Percentiles rank a stretch among this genome's conserved stretches.
Conservation (phyloP, 1,140 invertebrate genomes). For the Diachasmimorpha longicaudata region DNA sequence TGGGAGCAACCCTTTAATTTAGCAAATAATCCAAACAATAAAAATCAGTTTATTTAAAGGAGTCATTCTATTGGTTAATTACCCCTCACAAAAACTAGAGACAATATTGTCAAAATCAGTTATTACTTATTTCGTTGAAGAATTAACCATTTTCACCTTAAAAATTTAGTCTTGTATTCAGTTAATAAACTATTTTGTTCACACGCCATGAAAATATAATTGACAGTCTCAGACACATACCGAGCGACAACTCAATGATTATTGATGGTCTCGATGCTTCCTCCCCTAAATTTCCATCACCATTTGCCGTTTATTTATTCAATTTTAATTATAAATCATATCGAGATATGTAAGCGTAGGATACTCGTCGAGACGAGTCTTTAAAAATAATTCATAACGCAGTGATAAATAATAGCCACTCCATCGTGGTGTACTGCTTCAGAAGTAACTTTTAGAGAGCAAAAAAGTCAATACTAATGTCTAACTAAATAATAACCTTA, state of each 20-base stretch:
- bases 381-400: not conserved
- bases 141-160: not conserved
- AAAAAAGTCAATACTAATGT: not conserved
- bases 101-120: not conserved
- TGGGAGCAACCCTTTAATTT: not conserved
- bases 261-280: not conserved
- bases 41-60: not conserved
- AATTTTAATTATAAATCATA: slow-evolving; percentile 1
- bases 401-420: not conserved
- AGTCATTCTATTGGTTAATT: not conserved
- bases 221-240: slow-evolving; percentile 21
- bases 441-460: not conserved
- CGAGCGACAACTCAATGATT: slow-evolving; percentile 2
- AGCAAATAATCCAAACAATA: not conserved
- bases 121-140: not conserved
- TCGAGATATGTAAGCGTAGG: slow-evolving; percentile 8
- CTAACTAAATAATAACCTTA: not conserved
- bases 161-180: slow-evolving; percentile 18
- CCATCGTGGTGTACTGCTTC: not conserved
- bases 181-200: not conserved
- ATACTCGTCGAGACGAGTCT: not conserved
- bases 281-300: not conserved
- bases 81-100: not conserved
- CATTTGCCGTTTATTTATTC: not conserved
- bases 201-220: slow-evolving; percentile 14